Conservation (phyloP, 2,888 invertebrate species). For the Azorinus chamasolen region DNA sequence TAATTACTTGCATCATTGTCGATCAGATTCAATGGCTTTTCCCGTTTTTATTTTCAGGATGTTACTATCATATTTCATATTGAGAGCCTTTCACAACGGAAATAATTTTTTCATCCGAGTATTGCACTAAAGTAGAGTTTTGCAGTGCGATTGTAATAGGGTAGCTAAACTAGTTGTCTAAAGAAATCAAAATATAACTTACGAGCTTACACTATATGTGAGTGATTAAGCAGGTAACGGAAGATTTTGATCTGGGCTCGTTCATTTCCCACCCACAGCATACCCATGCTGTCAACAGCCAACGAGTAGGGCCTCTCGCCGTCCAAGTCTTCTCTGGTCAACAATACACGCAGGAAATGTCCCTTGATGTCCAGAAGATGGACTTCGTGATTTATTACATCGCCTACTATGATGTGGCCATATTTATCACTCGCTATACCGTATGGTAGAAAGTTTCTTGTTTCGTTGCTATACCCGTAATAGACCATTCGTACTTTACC, state of each 20-base stretch:
- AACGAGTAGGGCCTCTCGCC: constrained; percentile 62
- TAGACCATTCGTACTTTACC: constrained; percentile 65
- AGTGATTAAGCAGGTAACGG: constrained; percentile 52
- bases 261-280: constrained; percentile 66
- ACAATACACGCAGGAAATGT: constrained; percentile 54
- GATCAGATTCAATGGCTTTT: too few relatives aligned
- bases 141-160: too few relatives aligned
- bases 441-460: constrained; percentile 53
- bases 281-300: constrained; percentile 58
- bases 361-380: constrained; percentile 60
- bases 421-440: constrained; percentile 58
- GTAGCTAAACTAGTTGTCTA: not conserved
- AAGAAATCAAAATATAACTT: constrained; percentile 12
- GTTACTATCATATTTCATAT: too few relatives aligned
- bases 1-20: too few relatives aligned
- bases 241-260: constrained; percentile 59
- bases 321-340: constrained; percentile 42
- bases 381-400: constrained; percentile 56
- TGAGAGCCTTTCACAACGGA: too few relatives aligned
- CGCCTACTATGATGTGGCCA: constrained; percentile 59
- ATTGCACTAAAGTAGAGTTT: too few relatives aligned
- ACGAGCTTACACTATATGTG: constrained; percentile 67
- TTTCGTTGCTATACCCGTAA: constrained; percentile 44
- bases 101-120: too few relatives aligned
- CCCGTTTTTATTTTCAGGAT: too few relatives aligned